Conservation (phyloP, 2,797 vertebrate genomes). For the Toxotes lorentzi region DNA sequence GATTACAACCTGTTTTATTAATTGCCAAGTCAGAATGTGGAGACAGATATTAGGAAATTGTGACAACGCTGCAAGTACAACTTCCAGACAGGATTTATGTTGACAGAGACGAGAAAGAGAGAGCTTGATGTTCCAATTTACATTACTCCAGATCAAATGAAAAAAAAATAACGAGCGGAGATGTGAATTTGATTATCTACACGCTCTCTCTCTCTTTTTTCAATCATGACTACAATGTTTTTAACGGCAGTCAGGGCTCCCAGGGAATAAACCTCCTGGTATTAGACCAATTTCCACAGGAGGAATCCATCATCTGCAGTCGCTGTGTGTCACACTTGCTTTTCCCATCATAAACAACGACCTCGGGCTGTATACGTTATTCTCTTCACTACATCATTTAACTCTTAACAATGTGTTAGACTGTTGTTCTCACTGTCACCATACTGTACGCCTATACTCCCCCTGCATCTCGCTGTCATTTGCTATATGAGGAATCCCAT, state of each 20-base stretch:
- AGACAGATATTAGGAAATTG: conserved; percentile 22
- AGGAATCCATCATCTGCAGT: conserved; percentile 77
- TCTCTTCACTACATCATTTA: conserved; percentile 71
- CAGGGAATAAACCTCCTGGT: conserved; percentile 68
- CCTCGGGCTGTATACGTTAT: conserved; percentile 72
- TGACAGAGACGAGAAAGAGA: conserved; percentile 24
- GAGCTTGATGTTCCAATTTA: conserved; percentile 52
- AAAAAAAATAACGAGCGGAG: conserved; percentile 40
- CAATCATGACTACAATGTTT: conserved; percentile 57
- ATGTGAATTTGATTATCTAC: conserved; percentile 72
- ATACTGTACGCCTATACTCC: conserved; percentile 14
- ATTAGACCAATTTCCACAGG: conserved; percentile 74
- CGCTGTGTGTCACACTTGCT: conserved; percentile 61
- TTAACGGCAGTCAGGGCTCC: conserved; percentile 52
- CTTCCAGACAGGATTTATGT: conserved; percentile 32
- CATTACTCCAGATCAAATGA: conserved; percentile 56
- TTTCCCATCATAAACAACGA: conserved; percentile 71
- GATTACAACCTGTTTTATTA: conserved; percentile 65
- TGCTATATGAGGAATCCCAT: conserved; percentile 38
- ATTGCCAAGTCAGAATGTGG: conserved; percentile 46
- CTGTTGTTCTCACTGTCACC: conserved; percentile 51
- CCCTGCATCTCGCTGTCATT: conserved; percentile 40
- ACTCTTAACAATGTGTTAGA: conserved; percentile 62
- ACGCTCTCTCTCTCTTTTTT: conserved; percentile 35
- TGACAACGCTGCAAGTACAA: conserved; percentile 26